Percentiles rank a stretch among this genome's conserved stretches.
Conservation (phyloP, 2,797 vertebrate genomes). For the Hafferia zeledoni region DNA sequence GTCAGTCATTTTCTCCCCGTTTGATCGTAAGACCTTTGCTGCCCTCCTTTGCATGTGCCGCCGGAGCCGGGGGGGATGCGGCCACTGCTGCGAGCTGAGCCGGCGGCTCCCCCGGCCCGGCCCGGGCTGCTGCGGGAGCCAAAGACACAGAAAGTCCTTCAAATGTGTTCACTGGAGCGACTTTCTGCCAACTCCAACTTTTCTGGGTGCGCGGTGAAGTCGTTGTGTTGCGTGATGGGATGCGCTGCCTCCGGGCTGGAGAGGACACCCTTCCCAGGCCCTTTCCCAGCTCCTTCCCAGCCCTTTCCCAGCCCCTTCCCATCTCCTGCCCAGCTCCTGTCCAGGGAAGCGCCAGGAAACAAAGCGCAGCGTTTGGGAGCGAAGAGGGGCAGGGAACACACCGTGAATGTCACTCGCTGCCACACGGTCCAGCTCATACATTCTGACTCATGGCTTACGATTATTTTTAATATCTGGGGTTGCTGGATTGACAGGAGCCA, state of each 20-base stretch:
- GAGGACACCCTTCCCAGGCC: accelerated
- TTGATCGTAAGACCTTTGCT: constrained; percentile 76
- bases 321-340: not conserved
- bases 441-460: not conserved
- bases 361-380: not conserved
- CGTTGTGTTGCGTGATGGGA: accelerated
- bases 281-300: not conserved
- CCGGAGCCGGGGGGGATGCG: constrained; percentile 27
- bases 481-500: not conserved
- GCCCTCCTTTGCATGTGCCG: constrained; percentile 68
- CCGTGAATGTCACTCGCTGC: accelerated
- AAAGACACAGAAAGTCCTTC: not conserved
- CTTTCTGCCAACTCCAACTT: accelerated
- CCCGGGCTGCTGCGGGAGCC: accelerated
- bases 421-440: not conserved
- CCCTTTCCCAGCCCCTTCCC: not conserved
- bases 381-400: not conserved
- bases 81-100: not conserved
- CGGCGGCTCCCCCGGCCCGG: not conserved
- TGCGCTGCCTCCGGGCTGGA: accelerated
- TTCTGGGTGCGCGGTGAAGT: accelerated
- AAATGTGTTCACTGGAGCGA: not conserved
- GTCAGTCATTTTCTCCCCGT: constrained; percentile 75
- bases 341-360: not conserved
- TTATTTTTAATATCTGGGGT: not conserved